phyloP scores from a whole-genome alignment of 2,888 invertebrate species.

The Eugnorisma glareosa region DNA sequence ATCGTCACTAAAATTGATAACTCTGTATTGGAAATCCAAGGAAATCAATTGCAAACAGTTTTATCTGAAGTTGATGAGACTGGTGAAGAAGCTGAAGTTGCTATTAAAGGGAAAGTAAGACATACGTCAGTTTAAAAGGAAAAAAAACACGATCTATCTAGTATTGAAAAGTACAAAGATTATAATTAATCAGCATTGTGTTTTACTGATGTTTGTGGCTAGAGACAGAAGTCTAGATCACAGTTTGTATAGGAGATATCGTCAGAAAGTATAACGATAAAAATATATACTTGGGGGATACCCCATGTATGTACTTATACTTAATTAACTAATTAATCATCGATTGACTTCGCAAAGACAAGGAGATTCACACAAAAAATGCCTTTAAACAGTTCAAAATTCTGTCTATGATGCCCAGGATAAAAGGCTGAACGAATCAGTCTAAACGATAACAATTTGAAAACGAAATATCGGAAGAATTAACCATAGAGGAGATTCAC shows the following conservation, averaged over 20 bases:
- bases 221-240: background rate
- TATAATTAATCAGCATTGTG: background rate
- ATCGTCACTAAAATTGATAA: slow-evolving; percentile 65
- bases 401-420: background rate
- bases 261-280: background rate
- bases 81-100: slow-evolving; percentile 26
- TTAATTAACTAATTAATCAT: background rate
- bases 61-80: slow-evolving; percentile 43
- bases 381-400: background rate
- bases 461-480: background rate
- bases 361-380: background rate
- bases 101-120: slow-evolving; percentile 30
- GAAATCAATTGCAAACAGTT: slow-evolving; percentile 1
- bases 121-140: slow-evolving; percentile 47
- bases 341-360: background rate
- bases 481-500: background rate
- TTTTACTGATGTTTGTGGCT: background rate
- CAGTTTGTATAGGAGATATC: background rate
- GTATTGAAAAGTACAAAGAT: slow-evolving; percentile 10
- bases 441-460: background rate
- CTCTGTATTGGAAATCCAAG: slow-evolving; percentile 18
- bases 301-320: no score
- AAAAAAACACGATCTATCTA: background rate
- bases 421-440: background rate
- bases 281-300: background rate